These are phyloP conservation scores for Diorhabda carinulata DNA, from an alignment of 1,140 invertebrate species.

Conservation along the genomic window DNA sequence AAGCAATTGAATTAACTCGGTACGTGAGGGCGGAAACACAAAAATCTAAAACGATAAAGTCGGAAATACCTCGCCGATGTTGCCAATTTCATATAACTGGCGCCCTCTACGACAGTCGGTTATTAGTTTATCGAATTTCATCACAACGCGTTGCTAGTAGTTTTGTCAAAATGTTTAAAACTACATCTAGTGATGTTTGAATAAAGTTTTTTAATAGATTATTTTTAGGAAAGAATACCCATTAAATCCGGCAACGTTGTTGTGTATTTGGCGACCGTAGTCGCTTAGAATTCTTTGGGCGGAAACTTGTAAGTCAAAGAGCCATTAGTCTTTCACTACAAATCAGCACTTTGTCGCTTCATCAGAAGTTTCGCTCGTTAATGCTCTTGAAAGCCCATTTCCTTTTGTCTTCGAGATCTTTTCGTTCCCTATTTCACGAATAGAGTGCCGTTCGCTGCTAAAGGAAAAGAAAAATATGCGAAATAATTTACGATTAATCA, in stretches of 20 bases:
- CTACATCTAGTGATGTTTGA: no score
- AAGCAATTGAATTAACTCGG: constrained; percentile 39
- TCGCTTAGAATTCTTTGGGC: constrained; percentile 23
- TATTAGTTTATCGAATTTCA: no score
- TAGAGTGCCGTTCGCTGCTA: constrained; percentile 1
- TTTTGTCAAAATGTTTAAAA: no score
- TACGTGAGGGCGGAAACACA: constrained; percentile 40
- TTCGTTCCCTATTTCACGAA: constrained; percentile 6
- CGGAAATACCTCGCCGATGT: constrained; percentile 6
- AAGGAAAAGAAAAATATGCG: constrained; percentile 11
- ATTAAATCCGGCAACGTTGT: neutral
- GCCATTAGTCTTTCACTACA: constrained; percentile 41
- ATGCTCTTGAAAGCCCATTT: constrained; percentile 10
- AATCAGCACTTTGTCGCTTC: constrained; percentile 33
- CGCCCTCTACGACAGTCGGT: no score
- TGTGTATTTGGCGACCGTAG: neutral
- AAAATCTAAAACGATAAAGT: constrained; percentile 37
- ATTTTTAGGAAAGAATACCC: no score
- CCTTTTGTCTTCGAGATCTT: constrained; percentile 7
- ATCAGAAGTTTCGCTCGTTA: constrained; percentile 24
- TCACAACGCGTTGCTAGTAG: no score
- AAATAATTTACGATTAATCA: constrained; percentile 11
- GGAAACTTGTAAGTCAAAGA: constrained; percentile 40
- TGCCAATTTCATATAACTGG: neutral
- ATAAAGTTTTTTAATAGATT: no score